Percentiles rank a stretch among this genome's conserved stretches.
These are phyloP conservation scores for Trialeurodes vaporariorum DNA, from an alignment of 1,140 invertebrate genomes.

Conservation along the genomic window DNA sequence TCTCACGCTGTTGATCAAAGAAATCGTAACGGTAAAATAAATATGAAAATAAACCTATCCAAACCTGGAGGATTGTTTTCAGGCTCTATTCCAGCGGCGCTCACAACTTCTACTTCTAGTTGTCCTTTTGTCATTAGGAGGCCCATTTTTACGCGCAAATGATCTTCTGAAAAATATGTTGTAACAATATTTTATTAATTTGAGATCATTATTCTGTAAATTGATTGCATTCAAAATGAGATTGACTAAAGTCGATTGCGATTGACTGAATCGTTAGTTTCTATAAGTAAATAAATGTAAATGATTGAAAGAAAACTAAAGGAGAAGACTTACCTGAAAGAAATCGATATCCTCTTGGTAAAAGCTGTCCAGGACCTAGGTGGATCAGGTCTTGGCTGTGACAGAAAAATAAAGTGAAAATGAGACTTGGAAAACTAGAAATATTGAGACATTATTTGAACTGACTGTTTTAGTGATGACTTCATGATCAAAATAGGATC, in stretches of 20 bases:
- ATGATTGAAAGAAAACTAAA: background rate
- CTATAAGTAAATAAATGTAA: too few relatives aligned
- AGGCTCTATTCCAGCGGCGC: slow-evolving; percentile 43
- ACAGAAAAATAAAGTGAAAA: too few relatives aligned
- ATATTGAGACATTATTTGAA: too few relatives aligned
- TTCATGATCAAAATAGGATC: too few relatives aligned
- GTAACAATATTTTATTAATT: too few relatives aligned
- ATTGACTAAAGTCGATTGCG: too few relatives aligned
- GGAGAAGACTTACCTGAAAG: slow-evolving; percentile 27
- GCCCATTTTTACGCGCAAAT: slow-evolving; percentile 73
- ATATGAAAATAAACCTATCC: background rate
- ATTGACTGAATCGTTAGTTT: slow-evolving; percentile 2
- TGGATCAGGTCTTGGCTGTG: slow-evolving; percentile 23
- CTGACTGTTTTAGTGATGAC: too few relatives aligned
- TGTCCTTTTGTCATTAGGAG: slow-evolving; percentile 82
- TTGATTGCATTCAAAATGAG: too few relatives aligned
- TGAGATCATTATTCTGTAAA: too few relatives aligned
- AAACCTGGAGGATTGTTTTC: slow-evolving; percentile 44
- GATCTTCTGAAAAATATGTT: slow-evolving; percentile 44
- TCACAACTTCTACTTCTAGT: slow-evolving; percentile 75
- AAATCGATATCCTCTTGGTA: slow-evolving; percentile 55
- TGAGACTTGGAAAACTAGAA: too few relatives aligned
- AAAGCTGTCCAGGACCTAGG: slow-evolving; percentile 63
- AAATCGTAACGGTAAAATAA: background rate
- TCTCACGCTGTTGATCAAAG: background rate